phyloP scores from a whole-genome alignment of 2,113 vertebrate species.

The Fregata magnificens region DNA sequence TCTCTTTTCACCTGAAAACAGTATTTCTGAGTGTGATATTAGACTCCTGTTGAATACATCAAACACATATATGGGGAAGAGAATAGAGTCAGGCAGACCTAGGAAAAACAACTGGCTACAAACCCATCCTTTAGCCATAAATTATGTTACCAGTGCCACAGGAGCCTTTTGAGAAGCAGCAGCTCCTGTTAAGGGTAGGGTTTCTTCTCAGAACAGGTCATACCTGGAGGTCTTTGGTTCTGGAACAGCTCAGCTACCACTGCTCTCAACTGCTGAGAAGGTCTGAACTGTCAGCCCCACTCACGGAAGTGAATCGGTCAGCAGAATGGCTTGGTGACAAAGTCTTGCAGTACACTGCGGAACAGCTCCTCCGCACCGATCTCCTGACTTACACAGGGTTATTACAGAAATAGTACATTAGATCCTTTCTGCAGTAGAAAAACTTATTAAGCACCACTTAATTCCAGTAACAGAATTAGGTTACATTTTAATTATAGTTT shows the following conservation, averaged over 20 bases:
- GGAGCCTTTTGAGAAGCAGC: not conserved
- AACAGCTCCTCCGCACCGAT: not conserved
- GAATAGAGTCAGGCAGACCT: not conserved
- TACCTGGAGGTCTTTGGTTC: not conserved
- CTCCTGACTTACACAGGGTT: not conserved
- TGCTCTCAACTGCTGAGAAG: not conserved
- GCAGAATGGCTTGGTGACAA: not conserved
- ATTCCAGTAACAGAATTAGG: not conserved
- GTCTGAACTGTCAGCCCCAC: not conserved
- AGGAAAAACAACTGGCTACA: not conserved
- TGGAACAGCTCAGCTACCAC: not conserved
- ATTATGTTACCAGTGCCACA: not conserved
- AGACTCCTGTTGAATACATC: not conserved
- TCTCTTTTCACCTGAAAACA: not conserved
- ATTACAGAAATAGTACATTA: not conserved
- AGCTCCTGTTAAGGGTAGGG: not conserved
- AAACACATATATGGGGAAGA: not conserved
- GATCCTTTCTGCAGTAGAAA: not conserved
- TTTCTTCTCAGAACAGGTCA: not conserved
- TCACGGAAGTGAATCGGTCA: not conserved
- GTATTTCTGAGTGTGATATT: not conserved
- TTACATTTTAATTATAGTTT: not conserved
- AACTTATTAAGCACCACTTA: not conserved
- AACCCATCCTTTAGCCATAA: not conserved
- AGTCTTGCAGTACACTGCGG: rapidly evolving